Evolutionary conservation across 2,888 invertebrate species (phyloP).

Genomic region (Nycteola revayana): DNA sequence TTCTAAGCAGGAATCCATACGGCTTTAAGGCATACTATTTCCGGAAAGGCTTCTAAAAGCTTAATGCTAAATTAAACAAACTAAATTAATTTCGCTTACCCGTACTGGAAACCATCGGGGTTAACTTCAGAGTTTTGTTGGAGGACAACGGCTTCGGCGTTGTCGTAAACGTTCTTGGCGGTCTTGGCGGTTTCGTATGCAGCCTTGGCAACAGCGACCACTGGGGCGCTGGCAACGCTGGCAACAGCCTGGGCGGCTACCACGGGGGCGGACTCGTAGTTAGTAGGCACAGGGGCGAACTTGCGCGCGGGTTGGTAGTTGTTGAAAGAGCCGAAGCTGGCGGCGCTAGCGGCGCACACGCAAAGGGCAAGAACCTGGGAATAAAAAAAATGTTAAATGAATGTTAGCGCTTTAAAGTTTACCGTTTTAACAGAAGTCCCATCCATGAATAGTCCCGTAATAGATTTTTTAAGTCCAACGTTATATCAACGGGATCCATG

Average conservation of each 20-base stretch:
- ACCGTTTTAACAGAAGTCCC: too few species aligned
- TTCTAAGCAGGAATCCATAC: too few species aligned
- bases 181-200: background rate
- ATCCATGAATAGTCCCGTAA: too few species aligned
- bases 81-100: too few species aligned
- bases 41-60: too few species aligned
- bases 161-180: background rate
- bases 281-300: too few species aligned
- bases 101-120: background rate
- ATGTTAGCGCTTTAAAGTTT: too few species aligned
- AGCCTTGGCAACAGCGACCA: background rate
- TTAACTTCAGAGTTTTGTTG: background rate
- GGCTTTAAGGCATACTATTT: too few species aligned
- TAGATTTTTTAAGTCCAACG: too few species aligned
- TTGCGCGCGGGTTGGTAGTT: background rate
- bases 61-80: too few species aligned
- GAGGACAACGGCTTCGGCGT: background rate
- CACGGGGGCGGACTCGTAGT: background rate
- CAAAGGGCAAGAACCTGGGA: slow-evolving; percentile 43
- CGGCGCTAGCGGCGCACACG: slow-evolving; percentile 46
- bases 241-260: slow-evolving; percentile 1
- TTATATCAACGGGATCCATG: too few species aligned
- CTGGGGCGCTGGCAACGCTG: background rate
- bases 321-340: slow-evolving; percentile 16
- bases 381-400: background rate